phyloP scores from a whole-genome alignment of 2,888 invertebrate genomes.

The Tribolium freemani region DNA sequence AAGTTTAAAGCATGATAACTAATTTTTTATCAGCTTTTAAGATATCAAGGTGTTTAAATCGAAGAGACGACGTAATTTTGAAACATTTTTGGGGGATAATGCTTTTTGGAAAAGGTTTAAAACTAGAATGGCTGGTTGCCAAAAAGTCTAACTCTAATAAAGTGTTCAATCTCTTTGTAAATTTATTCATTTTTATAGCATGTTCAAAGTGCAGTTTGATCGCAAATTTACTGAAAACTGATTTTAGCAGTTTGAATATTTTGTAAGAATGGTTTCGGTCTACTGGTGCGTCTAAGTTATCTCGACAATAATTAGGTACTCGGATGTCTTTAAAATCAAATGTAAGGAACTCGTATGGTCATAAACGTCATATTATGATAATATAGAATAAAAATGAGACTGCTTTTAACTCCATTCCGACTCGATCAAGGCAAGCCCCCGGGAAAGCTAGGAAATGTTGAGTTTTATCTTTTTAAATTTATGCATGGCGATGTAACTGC shows the following conservation, averaged over 20 bases:
- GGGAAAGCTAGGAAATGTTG: conserved; percentile 48
- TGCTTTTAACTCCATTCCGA: conserved; percentile 50
- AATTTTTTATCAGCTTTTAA: too few relatives aligned
- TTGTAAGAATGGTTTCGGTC: conserved; percentile 10
- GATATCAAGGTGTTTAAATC: too few relatives aligned
- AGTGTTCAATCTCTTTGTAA: background rate
- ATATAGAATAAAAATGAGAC: conserved; percentile 50
- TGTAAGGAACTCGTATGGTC: conserved; percentile 47
- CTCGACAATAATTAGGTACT: conserved; percentile 21
- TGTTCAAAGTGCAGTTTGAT: conserved; percentile 11
- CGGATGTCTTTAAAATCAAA: conserved; percentile 23
- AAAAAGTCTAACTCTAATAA: conserved; percentile 16
- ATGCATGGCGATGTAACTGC: conserved; percentile 54
- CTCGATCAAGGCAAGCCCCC: conserved; percentile 51
- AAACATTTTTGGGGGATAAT: background rate
- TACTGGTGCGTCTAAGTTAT: conserved; percentile 5
- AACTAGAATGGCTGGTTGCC: conserved; percentile 5
- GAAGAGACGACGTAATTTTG: background rate
- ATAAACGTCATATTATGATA: conserved; percentile 57
- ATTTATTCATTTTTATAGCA: conserved; percentile 13
- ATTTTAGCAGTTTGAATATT: conserved; percentile 3
- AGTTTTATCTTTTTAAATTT: conserved; percentile 53
- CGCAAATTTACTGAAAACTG: background rate
- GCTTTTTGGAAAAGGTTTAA: background rate
- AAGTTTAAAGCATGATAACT: background rate